Conservation (phyloP, 1,140 invertebrate species). For the Dendroctonus ponderosae region DNA sequence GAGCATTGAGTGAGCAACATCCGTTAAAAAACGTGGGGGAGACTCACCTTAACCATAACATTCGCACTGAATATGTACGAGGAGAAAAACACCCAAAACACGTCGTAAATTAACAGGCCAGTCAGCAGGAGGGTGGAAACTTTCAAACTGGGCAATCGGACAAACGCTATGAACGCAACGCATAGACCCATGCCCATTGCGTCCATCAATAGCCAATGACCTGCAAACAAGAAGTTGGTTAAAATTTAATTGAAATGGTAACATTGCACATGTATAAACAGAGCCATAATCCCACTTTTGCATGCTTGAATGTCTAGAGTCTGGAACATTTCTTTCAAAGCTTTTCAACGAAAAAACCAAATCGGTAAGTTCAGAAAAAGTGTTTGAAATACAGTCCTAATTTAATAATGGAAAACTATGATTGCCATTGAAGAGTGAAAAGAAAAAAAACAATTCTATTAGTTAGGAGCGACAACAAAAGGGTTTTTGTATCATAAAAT, state of each 20-base stretch:
- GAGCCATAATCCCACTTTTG: too few species aligned
- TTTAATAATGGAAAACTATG: too few species aligned
- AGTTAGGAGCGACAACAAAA: too few species aligned
- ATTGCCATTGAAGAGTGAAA: too few species aligned
- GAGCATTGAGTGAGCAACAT: neutral
- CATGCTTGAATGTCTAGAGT: too few species aligned
- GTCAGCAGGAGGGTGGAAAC: conserved; percentile 93
- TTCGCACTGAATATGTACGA: conserved; percentile 98
- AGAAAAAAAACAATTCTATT: too few species aligned
- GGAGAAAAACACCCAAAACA: conserved; percentile 99
- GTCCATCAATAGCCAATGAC: conserved; percentile 98
- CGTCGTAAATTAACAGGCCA: conserved; percentile 93
- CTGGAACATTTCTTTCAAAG: too few species aligned
- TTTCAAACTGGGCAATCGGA: conserved; percentile 91
- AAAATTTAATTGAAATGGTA: conserved; percentile 5
- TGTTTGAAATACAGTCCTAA: too few species aligned
- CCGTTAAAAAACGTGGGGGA: neutral
- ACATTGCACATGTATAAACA: too few species aligned
- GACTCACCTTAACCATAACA: conserved; percentile 90
- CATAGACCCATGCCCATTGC: conserved; percentile 97
- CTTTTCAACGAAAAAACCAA: too few species aligned
- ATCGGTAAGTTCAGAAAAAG: too few species aligned
- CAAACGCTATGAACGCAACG: conserved; percentile 96
- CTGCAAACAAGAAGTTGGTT: conserved; percentile 39
- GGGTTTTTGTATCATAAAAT: too few species aligned